phyloP scores from a whole-genome alignment of 2,113 vertebrate genomes.

The Danionella cerebrum region DNA sequence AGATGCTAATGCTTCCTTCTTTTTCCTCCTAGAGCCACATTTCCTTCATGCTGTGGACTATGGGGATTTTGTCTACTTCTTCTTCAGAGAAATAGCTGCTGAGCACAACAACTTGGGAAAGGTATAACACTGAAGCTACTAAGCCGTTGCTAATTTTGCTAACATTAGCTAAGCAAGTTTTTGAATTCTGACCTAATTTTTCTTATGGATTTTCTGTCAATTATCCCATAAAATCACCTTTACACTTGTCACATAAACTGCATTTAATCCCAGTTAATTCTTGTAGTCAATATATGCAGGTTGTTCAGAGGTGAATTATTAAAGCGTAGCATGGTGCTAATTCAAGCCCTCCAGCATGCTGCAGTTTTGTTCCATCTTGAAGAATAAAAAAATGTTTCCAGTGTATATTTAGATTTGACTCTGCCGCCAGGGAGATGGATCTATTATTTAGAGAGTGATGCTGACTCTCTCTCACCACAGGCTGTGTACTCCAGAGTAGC shows the following conservation, averaged over 20 bases:
- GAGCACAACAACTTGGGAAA: conserved; percentile 97
- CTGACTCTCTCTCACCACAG: conserved; percentile 54
- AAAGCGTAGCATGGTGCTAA: conserved; percentile 63
- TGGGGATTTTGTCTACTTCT: conserved; percentile 96
- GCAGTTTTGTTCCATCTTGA: background rate
- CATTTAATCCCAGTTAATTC: conserved; percentile 72
- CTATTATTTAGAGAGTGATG: conserved; percentile 55
- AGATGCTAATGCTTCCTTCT: conserved; percentile 39
- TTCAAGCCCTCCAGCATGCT: conserved; percentile 48
- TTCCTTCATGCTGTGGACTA: conserved; percentile 97
- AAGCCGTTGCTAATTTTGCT: background rate
- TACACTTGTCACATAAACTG: conserved; percentile 63
- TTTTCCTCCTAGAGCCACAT: conserved; percentile 83
- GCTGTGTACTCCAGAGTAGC: conserved; percentile 96
- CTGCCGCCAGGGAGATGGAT: conserved; percentile 44
- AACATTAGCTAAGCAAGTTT: no score
- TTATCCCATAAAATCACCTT: conserved; percentile 49
- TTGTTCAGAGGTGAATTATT: conserved; percentile 78
- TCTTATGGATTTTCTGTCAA: conserved; percentile 41
- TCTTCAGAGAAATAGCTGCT: conserved; percentile 95
- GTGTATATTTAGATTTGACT: conserved; percentile 5
- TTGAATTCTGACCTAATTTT: no score
- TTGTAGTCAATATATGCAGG: conserved; percentile 64
- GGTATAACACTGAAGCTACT: conserved; percentile 55
- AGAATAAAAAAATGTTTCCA: background rate